phyloP scores from a whole-genome alignment of 92 coral and sea anemone genomes.

The Porites divaricata region DNA sequence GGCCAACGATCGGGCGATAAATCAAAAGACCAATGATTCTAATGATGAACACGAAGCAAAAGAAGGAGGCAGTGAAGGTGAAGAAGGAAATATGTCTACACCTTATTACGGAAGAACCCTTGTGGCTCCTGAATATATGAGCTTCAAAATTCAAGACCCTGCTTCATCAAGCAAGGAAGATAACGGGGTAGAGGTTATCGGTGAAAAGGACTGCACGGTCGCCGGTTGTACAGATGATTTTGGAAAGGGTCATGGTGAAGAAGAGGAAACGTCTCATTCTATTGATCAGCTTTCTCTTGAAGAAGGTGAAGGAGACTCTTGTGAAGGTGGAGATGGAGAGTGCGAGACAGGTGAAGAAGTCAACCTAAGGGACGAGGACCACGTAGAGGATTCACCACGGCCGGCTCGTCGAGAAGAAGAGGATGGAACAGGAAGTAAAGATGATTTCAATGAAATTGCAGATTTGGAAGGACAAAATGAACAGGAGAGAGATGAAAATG shows the following conservation, averaged over 20 bases:
- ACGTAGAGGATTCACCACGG: background rate
- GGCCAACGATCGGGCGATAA: background rate
- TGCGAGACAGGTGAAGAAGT: background rate
- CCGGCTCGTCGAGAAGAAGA: conserved; percentile 6
- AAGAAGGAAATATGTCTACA: background rate
- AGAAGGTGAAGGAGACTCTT: background rate
- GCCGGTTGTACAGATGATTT: background rate
- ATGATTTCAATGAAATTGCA: background rate
- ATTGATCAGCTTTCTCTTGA: background rate
- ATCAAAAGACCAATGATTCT: background rate
- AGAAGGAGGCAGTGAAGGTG: background rate
- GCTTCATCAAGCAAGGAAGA: conserved; percentile 1
- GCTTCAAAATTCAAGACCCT: background rate
- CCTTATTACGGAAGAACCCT: conserved; percentile 37
- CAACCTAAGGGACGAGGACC: background rate
- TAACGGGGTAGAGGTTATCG: background rate
- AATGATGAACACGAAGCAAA: background rate
- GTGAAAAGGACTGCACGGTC: background rate
- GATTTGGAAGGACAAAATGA: background rate
- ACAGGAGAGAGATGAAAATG: background rate
- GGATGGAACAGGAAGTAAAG: conserved; percentile 1
- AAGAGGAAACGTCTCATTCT: background rate
- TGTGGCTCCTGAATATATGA: conserved; percentile 50
- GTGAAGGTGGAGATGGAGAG: background rate
- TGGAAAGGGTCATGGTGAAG: background rate